Percentiles rank a stretch among this genome's conserved stretches.
These are phyloP conservation scores for Antidorcas marsupialis DNA, from an alignment of 2,113 vertebrate species.

Conservation along the genomic window DNA sequence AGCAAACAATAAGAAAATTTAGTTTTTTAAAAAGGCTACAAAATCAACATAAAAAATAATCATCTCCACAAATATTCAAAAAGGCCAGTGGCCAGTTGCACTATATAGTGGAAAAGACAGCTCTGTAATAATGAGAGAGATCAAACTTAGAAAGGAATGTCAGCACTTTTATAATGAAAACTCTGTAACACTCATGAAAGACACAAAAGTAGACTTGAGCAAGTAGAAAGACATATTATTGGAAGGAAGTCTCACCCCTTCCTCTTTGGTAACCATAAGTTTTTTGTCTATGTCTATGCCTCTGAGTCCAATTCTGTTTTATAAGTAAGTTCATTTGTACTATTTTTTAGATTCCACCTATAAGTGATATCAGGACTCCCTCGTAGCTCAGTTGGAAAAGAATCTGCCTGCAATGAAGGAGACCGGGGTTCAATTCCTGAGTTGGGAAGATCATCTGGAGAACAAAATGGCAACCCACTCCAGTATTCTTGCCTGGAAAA, in stretches of 20 bases:
- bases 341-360: not conserved
- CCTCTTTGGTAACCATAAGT: not conserved
- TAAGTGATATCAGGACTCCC: not conserved
- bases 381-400: not conserved
- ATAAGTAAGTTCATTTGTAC: not conserved
- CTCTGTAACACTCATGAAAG: not conserved
- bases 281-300: not conserved
- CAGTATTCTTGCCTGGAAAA: not conserved
- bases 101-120: not conserved
- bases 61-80: not conserved
- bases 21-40: not conserved
- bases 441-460: not conserved
- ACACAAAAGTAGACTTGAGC: not conserved
- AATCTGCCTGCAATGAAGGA: not conserved
- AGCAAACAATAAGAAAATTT: not conserved
- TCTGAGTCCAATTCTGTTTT: not conserved
- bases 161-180: not conserved
- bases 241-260: not conserved
- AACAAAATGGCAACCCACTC: not conserved
- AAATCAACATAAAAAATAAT: not conserved
- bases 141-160: not conserved
- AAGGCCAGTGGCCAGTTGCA: not conserved
- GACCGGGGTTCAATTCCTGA: rapidly evolving
- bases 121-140: not conserved
- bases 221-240: not conserved